Base-by-base conservation (phyloP, 2,888 invertebrate species). In the Acleris emargana region DNA sequence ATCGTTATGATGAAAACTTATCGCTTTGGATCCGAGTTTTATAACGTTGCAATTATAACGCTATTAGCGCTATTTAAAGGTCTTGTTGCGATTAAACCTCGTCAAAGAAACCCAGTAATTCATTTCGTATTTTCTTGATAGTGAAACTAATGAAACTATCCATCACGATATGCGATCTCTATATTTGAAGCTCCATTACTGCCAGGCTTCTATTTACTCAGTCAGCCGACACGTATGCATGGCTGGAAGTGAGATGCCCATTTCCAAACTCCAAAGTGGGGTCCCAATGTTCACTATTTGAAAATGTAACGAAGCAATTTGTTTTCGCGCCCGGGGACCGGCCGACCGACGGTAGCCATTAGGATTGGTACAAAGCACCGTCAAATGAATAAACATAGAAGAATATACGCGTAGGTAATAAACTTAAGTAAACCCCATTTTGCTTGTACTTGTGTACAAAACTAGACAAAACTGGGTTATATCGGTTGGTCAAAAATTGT, bases 231-330 rank as follows among this genome's bases (percentile, higher is more conserved):
- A 25, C 16, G 49, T 49, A 17, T 20, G 55, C 16, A 16, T 55
- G 55, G 16, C 9, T 52, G 42, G 49, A 59, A 64, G 43, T 13
- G 54, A 54, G 59, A 50, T 64, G 55, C 58, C 32, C 28, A 54
- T 58, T 22, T 57, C 57, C 28, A 18, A 57, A 62, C 42, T 42
- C 25, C 47, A 32, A 58, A 58, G 25, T 11, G 53, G 50, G 42
- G 38, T 16, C 20, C 51, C 47, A 20, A 45, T 60, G 16, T 53
- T n/a, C 51, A 42, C 63, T 57, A 67, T 67, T 63, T 55, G 51
- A 38, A 59, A 49, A 52, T 52, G 57, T 63, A 67, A 67, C 59
- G 67, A 67, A 62, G 58, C 67, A 63, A 67, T 67, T 67, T 67
- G 43, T 63, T 59, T 28, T 43, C 18, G 55, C 38, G 13, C 45